Percentiles rank a stretch among this genome's conserved stretches.
Evolutionary conservation across 2,113 vertebrate species (phyloP).

Genomic region (Parotia lawesii): DNA sequence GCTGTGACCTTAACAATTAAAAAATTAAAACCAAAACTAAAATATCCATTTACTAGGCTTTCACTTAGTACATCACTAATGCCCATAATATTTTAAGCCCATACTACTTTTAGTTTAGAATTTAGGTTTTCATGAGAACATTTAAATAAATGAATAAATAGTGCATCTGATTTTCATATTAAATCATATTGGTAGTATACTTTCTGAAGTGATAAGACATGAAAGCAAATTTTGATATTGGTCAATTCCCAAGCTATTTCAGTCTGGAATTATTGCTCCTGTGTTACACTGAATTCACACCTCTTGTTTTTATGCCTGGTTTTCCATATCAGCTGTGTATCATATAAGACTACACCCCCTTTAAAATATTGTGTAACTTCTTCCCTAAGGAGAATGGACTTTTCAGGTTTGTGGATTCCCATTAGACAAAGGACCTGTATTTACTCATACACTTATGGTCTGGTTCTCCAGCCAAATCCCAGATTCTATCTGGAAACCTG

Average conservation of each 20-base stretch:
- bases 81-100: background rate
- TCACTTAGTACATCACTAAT: background rate
- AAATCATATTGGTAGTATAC: background rate
- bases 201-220: background rate
- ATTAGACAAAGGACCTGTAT: background rate
- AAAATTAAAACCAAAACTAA: background rate
- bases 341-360: background rate
- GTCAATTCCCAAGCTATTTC: background rate
- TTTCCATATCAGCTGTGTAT: background rate
- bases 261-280: background rate
- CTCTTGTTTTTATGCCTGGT: background rate
- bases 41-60: background rate
- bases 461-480: background rate
- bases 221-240: background rate
- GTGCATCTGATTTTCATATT: background rate
- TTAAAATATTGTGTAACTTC: background rate
- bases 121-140: background rate
- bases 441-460: background rate
- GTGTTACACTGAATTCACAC: background rate
- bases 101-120: background rate
- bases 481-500: background rate
- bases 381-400: background rate
- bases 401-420: background rate
- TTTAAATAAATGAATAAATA: background rate
- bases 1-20: background rate